Conservation (phyloP, 1,140 invertebrate species). For the Drosophila punjabiensis region DNA sequence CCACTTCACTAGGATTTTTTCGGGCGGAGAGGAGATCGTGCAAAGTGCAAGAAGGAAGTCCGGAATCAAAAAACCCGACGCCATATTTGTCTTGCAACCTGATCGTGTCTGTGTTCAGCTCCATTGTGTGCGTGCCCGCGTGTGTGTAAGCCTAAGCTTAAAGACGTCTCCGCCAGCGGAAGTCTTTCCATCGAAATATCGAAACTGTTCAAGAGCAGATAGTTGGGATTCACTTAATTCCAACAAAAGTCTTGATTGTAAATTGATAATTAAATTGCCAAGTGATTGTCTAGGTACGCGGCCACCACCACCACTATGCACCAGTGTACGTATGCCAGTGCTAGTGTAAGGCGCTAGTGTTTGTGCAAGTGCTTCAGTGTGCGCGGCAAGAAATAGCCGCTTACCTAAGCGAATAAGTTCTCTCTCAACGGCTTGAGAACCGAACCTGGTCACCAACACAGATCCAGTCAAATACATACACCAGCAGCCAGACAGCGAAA, state of each 20-base stretch:
- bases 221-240: background rate
- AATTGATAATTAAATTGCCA: constrained; percentile 13
- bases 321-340: constrained; percentile 43
- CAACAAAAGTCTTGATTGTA: background rate
- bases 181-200: background rate
- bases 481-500: constrained; percentile 15
- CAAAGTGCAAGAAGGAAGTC: constrained; percentile 48
- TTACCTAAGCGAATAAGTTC: constrained; percentile 80
- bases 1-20: constrained; percentile 10
- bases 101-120: constrained; percentile 43
- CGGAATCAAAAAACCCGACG: constrained; percentile 60
- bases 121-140: constrained; percentile 18
- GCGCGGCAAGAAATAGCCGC: constrained; percentile 67
- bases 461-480: constrained; percentile 34
- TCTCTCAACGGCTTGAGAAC: constrained; percentile 69
- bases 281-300: constrained; percentile 13
- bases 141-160: constrained; percentile 4
- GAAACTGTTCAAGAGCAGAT: background rate
- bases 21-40: background rate
- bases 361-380: constrained; percentile 46
- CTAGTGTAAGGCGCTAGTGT: constrained; percentile 42
- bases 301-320: constrained; percentile 40
- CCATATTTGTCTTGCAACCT: constrained; percentile 76
- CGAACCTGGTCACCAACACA: constrained; percentile 43
- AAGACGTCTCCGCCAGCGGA: background rate